phyloP scores from a whole-genome alignment of 1,140 invertebrate genomes.

The Psix sp. region DNA sequence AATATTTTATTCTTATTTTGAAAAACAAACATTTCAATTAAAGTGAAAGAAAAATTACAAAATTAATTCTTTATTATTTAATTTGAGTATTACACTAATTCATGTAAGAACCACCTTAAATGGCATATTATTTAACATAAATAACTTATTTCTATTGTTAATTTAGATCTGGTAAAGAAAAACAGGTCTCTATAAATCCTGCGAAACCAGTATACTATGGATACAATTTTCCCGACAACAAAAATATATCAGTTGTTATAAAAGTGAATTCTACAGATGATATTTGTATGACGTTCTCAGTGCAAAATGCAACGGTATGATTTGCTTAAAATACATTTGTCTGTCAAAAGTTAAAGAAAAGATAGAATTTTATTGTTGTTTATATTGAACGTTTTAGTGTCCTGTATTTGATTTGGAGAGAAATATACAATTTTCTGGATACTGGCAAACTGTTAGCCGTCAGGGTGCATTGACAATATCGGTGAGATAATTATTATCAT shows the following conservation, averaged over 20 bases:
- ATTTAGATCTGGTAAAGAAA: slow-evolving; percentile 49
- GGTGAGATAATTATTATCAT: too few relatives aligned
- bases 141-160: slow-evolving; percentile 10
- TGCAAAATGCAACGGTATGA: slow-evolving; percentile 80
- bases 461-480: slow-evolving; percentile 80
- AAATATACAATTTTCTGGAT: slow-evolving; percentile 80
- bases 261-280: slow-evolving; percentile 77
- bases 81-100: too few relatives aligned
- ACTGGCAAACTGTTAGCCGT: slow-evolving; percentile 82
- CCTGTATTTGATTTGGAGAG: slow-evolving; percentile 82
- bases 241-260: slow-evolving; percentile 78
- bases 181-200: slow-evolving; percentile 65
- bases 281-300: slow-evolving; percentile 80
- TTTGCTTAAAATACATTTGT: slow-evolving; percentile 3
- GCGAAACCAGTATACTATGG: slow-evolving; percentile 79
- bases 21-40: too few relatives aligned
- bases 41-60: background rate
- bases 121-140: background rate
- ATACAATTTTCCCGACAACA: slow-evolving; percentile 76
- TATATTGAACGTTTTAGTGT: slow-evolving; percentile 73
- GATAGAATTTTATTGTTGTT: slow-evolving; percentile 10
- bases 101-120: too few relatives aligned
- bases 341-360: slow-evolving; percentile 3
- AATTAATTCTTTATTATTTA: too few relatives aligned
- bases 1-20: too few relatives aligned